Evolutionary conservation across 2,888 invertebrate species (phyloP), one percentile per base, ranked within the genome.

Genomic region (Scrobipalpa atriplicella): DNA sequence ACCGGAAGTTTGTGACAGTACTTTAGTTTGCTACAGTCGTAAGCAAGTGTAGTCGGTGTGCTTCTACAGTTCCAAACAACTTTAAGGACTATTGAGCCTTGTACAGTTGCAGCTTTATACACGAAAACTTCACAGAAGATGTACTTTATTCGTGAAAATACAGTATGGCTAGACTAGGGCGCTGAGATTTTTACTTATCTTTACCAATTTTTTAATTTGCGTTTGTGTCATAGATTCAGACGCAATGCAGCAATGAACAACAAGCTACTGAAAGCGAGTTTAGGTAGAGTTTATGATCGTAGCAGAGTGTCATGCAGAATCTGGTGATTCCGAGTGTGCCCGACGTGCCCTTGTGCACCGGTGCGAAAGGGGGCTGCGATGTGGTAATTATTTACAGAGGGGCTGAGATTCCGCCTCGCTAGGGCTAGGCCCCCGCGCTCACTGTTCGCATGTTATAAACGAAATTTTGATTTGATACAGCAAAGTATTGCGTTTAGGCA

Each of bases 311-410:
- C 29, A 29, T 29, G 29, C 29, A 29, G 58, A 38, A 36, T 56
- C 56, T 56, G 29, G n/a, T 16, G 38, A 7, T 38, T 38, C 58
- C 38, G 36, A 29, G 54, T 56, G 54, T 56, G 18, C n/a, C 19
- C 29, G 36, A 29, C 36, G 36, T 16, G 18, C n/a, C 58, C 62
- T 41, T 16, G 79, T 75, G 78, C 76, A 76, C 72, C 75, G 73
- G 41, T 61, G 62, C 64, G 82, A 78, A 16, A 18, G 51, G 52
- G 36, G 68, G 52, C 39, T 56, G 39, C 70, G 72, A 70, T 76
- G 77, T 73, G 81, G 87, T 87, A 89, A 90, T 91, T 90, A 91
- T 90, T 90, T 88, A 87, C 87, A 72, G 83, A 87, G 89, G 90
- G 87, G 84, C 79, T 78, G 84, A 79, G 85, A 84, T 85, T 84